A percentile compares a stretch with the other conserved stretches of the same genome.
Evolutionary conservation across 1,140 invertebrate genomes (phyloP).

Genomic region (Brachystomella parvula): DNA sequence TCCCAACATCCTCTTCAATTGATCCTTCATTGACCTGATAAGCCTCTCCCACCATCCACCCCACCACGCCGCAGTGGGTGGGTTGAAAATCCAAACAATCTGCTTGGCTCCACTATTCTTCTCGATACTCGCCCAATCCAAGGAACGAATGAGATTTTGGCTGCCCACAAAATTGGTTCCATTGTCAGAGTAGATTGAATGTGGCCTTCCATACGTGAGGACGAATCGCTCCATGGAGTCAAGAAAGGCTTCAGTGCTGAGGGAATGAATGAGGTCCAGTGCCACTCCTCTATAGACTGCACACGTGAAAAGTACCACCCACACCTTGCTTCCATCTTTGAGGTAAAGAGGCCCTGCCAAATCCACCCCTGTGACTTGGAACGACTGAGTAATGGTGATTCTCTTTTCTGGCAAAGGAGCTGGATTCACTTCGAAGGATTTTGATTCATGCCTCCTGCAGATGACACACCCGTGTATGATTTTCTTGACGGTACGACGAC

Average conservation of each 20-base stretch:
- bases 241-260: neutral
- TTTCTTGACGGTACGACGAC: conserved; percentile 8
- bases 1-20: conserved; percentile 17
- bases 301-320: conserved; percentile 43
- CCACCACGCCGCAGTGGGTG: conserved; percentile 23
- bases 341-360: conserved; percentile 17
- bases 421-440: neutral
- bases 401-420: conserved; percentile 26
- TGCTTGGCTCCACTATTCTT: conserved; percentile 20
- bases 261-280: conserved; percentile 29
- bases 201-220: conserved; percentile 40
- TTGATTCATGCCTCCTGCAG: neutral
- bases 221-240: conserved; percentile 42
- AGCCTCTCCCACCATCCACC: conserved; percentile 22
- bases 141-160: neutral
- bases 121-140: conserved; percentile 4
- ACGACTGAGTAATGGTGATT: conserved; percentile 7
- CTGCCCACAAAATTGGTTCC: conserved; percentile 34
- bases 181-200: conserved; percentile 40
- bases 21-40: conserved; percentile 34
- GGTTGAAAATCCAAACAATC: conserved; percentile 26
- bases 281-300: conserved; percentile 44
- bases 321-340: conserved; percentile 17
- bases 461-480: conserved; percentile 1
- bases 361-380: conserved; percentile 36